phyloP scores from a whole-genome alignment of 2,797 vertebrate species.

The Micrastur ruficollis region DNA sequence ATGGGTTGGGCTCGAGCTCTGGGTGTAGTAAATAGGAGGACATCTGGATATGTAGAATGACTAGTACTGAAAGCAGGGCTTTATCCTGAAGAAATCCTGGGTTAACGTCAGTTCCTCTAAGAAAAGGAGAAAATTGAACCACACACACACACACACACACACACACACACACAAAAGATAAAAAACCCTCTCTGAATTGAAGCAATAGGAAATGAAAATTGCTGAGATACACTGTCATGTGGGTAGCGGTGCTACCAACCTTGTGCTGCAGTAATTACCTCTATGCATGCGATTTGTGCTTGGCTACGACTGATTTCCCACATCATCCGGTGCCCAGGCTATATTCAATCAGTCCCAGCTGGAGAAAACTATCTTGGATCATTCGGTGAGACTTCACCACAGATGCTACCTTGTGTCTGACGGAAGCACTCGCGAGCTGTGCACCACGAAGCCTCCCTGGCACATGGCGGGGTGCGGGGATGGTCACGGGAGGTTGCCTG shows the following conservation, averaged over 20 bases:
- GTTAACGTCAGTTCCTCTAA: neutral
- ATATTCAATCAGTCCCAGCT: constrained; percentile 41
- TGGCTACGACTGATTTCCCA: constrained; percentile 39
- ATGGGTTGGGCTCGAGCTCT: neutral
- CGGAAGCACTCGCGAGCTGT: neutral
- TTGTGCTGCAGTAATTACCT: constrained; percentile 60
- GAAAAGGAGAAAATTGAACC: constrained; percentile 29
- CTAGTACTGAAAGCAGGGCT: neutral
- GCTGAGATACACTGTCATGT: constrained; percentile 49
- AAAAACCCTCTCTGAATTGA: constrained; percentile 21
- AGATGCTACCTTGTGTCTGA: neutral
- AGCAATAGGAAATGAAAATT: constrained; percentile 62
- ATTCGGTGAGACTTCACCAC: constrained; percentile 39
- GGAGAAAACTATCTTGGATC: constrained; percentile 40
- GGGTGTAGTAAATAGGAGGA: neutral
- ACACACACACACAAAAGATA: neutral
- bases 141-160: neutral
- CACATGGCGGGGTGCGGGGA: neutral
- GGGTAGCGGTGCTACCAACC: constrained; percentile 51
- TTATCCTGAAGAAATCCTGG: neutral
- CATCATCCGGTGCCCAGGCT: constrained; percentile 50
- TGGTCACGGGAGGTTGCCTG: neutral
- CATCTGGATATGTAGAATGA: neutral
- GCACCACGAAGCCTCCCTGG: neutral
- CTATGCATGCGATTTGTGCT: constrained; percentile 57